These are phyloP conservation scores for Drosophila mulleri DNA, from an alignment of 2,888 invertebrate species.

Conservation along the genomic window DNA sequence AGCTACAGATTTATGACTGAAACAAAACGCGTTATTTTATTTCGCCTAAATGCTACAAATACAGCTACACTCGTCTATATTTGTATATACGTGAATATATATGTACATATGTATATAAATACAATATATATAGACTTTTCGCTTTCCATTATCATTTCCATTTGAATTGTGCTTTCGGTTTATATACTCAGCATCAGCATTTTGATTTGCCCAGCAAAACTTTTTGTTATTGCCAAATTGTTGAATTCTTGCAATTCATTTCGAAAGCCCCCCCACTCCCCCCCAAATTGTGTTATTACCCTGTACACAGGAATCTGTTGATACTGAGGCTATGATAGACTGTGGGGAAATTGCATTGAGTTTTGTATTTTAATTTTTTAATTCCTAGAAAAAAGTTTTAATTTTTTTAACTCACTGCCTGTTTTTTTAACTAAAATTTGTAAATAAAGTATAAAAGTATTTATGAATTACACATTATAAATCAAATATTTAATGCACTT, in stretches of 20 bases:
- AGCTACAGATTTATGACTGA: conserved; percentile 47
- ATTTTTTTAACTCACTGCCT: too few relatives aligned
- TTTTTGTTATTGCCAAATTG: conserved; percentile 44
- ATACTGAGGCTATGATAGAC: not conserved
- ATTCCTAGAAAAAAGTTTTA: too few relatives aligned
- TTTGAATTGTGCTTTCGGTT: conserved; percentile 38
- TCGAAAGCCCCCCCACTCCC: conserved; percentile 8
- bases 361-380: not conserved
- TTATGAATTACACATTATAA: too few relatives aligned
- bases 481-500: too few relatives aligned
- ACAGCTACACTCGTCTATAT: conserved; percentile 28
- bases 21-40: conserved; percentile 26
- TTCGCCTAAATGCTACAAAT: conserved; percentile 18
- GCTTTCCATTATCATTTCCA: conserved; percentile 42
- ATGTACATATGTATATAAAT: not conserved
- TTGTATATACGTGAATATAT: not conserved
- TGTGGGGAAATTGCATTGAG: not conserved
- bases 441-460: too few relatives aligned
- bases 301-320: not conserved
- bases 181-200: conserved; percentile 34
- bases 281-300: conserved; percentile 27
- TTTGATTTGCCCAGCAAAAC: conserved; percentile 31
- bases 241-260: conserved; percentile 44
- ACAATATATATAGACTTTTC: conserved; percentile 33
- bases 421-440: too few relatives aligned